phyloP scores from a whole-genome alignment of 2,113 vertebrate species.

The Egretta garzetta region DNA sequence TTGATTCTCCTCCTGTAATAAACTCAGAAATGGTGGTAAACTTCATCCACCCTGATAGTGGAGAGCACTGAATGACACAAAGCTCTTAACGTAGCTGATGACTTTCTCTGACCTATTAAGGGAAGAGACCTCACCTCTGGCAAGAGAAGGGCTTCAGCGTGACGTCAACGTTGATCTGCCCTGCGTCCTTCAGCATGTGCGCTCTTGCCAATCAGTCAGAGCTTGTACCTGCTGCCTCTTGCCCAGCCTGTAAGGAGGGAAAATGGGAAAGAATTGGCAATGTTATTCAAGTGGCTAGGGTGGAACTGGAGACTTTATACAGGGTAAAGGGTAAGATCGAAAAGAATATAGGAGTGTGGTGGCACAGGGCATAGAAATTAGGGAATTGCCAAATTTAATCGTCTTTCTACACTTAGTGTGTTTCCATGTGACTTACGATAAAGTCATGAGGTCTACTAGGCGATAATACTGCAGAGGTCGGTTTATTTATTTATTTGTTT shows the following conservation, averaged over 20 bases:
- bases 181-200: fast-evolving
- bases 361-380: neutral
- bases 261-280: neutral
- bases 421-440: neutral
- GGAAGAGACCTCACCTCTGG: neutral
- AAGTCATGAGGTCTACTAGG: neutral
- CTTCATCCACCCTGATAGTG: neutral
- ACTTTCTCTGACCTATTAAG: neutral
- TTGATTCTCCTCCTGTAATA: neutral
- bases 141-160: neutral
- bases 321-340: neutral
- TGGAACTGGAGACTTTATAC: neutral
- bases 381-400: neutral
- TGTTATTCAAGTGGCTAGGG: neutral
- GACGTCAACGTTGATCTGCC: neutral
- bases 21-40: neutral
- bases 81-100: neutral
- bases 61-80: fast-evolving
- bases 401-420: neutral
- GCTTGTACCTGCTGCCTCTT: neutral
- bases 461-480: neutral
- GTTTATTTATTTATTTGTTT: neutral
- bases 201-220: neutral
- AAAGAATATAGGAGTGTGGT: neutral
- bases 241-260: neutral